These are phyloP conservation scores for Zoanthus sansibaricus DNA, from an alignment of 92 coral and sea anemone genomes.

Conservation along the genomic window DNA sequence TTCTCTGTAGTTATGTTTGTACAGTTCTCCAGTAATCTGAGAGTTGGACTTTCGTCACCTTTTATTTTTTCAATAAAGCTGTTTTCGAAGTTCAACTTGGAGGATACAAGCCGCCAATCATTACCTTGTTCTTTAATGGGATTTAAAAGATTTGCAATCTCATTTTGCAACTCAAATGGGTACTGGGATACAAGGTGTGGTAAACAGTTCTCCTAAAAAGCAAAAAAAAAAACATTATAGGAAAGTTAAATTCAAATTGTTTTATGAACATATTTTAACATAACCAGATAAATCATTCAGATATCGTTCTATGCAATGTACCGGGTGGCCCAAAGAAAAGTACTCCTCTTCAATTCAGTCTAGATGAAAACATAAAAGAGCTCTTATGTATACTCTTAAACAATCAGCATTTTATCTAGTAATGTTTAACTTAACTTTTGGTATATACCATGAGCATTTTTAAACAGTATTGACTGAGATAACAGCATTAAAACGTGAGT, in stretches of 20 bases:
- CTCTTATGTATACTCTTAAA: too few species aligned
- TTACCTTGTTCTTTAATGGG: conserved; percentile 65
- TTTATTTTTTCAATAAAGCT: conserved; percentile 57
- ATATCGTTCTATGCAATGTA: too few species aligned
- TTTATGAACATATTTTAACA: too few species aligned
- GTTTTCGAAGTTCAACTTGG: conserved; percentile 66
- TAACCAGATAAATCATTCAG: too few species aligned
- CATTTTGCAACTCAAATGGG: conserved; percentile 64
- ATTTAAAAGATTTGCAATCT: conserved; percentile 67
- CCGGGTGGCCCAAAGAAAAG: too few species aligned
- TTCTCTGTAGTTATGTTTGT: conserved; percentile 51
- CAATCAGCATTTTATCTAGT: too few species aligned
- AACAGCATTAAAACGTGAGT: too few species aligned
- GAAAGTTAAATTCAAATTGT: not conserved
- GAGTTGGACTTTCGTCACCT: conserved; percentile 61
- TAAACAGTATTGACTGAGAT: too few species aligned
- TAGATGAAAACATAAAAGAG: too few species aligned
- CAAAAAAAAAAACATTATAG: not conserved
- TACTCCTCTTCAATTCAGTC: too few species aligned
- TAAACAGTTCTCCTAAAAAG: conserved; percentile 29
- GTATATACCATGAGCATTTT: too few species aligned
- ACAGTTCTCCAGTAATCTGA: conserved; percentile 63
- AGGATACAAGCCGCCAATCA: conserved; percentile 87
- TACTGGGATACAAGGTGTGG: conserved; percentile 43
- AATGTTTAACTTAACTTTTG: too few species aligned